Evolutionary conservation across 2,113 vertebrate species (phyloP).

Genomic region (Notarius quadriscutis): DNA sequence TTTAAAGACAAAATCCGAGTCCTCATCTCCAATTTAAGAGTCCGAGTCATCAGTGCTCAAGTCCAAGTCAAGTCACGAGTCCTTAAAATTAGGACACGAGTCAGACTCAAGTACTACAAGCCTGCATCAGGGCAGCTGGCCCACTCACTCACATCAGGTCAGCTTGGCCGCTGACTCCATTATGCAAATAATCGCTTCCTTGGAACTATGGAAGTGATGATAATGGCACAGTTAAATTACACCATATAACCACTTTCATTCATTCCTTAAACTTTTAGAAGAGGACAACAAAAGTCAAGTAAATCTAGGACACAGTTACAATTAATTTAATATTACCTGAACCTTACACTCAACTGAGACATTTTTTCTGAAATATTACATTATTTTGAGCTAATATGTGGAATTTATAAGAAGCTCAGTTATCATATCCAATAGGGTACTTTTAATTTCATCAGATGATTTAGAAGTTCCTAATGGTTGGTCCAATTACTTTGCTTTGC

Average conservation of each 20-base stretch:
- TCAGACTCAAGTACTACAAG: no score
- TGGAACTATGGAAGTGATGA: neutral
- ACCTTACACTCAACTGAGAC: neutral
- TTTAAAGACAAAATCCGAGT: no score
- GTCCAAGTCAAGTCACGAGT: no score
- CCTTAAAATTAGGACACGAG: no score
- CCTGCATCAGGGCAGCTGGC: neutral
- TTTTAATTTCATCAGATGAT: neutral
- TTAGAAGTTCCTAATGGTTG: neutral
- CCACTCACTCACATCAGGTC: neutral
- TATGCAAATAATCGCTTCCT: neutral
- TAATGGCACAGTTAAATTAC: neutral
- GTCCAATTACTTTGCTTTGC: constrained; percentile 2
- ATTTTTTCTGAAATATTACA: neutral
- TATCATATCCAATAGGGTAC: neutral
- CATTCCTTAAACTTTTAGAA: neutral
- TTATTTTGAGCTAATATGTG: neutral
- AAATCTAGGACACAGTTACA: neutral
- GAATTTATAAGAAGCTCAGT: neutral
- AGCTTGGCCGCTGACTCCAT: neutral
- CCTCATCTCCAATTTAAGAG: no score
- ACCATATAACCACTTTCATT: neutral
- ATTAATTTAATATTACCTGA: neutral
- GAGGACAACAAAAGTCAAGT: neutral
- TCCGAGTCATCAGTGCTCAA: no score